Evolutionary conservation across 2,797 vertebrate genomes (phyloP).

Genomic region (Adrianichthys oophorus): DNA sequence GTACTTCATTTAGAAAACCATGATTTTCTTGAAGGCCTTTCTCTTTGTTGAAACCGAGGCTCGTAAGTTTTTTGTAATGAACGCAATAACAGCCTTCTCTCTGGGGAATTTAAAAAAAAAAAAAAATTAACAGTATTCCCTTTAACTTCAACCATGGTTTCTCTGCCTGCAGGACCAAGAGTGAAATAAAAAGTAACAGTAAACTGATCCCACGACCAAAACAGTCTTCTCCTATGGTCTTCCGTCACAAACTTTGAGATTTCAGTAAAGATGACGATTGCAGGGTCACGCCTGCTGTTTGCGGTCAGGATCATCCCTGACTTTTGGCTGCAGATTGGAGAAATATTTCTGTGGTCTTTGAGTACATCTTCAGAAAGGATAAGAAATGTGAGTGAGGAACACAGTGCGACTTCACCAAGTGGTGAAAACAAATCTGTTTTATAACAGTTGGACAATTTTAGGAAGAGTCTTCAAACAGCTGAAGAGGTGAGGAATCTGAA

Average conservation of each 20-base stretch:
- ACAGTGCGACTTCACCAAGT: conserved; percentile 10
- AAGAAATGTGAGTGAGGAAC: conserved; percentile 10
- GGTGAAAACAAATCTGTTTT: conserved; percentile 15
- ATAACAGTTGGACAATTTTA: neutral
- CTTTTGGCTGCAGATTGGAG: conserved; percentile 1
- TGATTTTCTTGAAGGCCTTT: neutral
- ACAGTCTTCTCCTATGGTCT: conserved; percentile 48
- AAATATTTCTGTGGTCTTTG: neutral
- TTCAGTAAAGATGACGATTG: neutral
- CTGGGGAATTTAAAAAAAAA: conserved; percentile 8
- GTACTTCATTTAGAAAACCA: neutral
- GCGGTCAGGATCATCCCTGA: neutral
- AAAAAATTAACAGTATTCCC: neutral
- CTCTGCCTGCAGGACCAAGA: conserved; percentile 3
- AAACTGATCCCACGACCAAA: conserved; percentile 30
- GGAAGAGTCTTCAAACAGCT: conserved; percentile 5
- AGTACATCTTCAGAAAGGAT: conserved; percentile 4
- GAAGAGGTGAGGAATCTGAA: neutral
- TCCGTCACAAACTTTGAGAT: conserved; percentile 16
- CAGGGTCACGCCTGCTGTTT: conserved; percentile 24
- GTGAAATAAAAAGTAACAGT: conserved; percentile 6
- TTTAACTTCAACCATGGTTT: neutral
- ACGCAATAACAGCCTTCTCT: neutral
- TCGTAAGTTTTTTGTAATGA: neutral
- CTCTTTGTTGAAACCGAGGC: neutral